Evolutionary conservation across 2,797 vertebrate species (phyloP), one percentile per base, ranked within the genome.

Genomic region (Gymnothorax javanicus): DNA sequence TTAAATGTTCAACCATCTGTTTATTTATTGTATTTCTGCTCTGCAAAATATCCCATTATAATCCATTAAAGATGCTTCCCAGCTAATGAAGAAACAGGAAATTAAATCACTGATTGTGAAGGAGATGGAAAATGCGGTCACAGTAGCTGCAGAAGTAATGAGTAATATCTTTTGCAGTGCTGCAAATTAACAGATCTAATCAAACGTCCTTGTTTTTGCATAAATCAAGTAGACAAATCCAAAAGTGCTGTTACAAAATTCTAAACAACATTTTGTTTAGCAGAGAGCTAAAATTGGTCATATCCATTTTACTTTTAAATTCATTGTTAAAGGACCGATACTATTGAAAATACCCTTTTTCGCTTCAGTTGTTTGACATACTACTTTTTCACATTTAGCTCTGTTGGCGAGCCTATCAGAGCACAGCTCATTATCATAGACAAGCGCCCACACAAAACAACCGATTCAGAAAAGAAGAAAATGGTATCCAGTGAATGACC

Each of bases 51-150:
- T 27, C 71, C 71, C 13, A 33, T 75, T 75, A 75, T 75, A 75
- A 75, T 75, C 71, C 71, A 75, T 33, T 75, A 75, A 75, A 75
- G 71, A 75, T 75, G 71, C 71, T 75, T 43, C 33, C 25, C 71
- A 43, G 71, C 71, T 33, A 75, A 75, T 43, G 33, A 43, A 75
- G 71, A 43, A 75, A 9, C 71, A 75, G 71, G 71, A 75, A 75
- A 75, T 75, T 75, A 75, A 75, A 75, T 20, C 25, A 13, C 27
- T 75, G 27, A 75, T 75, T 75, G 43, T 75, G 25, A 75, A 75
- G 71, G 71, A 75, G 71, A 75, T 75, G 33, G 13, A 75, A 75
- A 43, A 27, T 5, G 20, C 71, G 15, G 27, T 75, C 43, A 3
- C 27, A 43, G 27, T 17, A 13, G 25, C 71, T 43, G 71, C 71